These are phyloP conservation scores for Amphibalanus amphitrite DNA, from an alignment of 1,140 invertebrate genomes.

Conservation along the genomic window DNA sequence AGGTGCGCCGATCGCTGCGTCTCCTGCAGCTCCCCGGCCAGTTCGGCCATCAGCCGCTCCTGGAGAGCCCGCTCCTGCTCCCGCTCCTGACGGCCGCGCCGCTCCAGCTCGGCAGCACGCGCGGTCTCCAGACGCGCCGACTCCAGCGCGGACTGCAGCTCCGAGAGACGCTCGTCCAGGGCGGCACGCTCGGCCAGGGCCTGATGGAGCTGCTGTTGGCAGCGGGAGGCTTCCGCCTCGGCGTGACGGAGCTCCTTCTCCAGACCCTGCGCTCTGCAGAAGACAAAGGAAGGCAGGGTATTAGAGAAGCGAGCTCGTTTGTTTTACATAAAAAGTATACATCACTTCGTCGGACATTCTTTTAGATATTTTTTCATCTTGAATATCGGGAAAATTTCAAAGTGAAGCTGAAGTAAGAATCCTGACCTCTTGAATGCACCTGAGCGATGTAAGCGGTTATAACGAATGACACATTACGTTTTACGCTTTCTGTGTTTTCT, in stretches of 20 bases:
- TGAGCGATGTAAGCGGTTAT: too few relatives aligned
- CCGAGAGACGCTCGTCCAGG: not conserved
- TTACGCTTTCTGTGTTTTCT: too few relatives aligned
- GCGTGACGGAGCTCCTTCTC: conserved; percentile 58
- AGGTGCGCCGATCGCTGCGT: conserved; percentile 48
- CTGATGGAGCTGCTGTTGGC: conserved; percentile 21
- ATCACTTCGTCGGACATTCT: too few relatives aligned
- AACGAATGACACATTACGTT: too few relatives aligned
- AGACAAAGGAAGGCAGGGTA: too few relatives aligned
- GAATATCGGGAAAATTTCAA: too few relatives aligned
- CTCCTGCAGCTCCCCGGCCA: conserved; percentile 39
- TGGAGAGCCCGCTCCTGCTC: conserved; percentile 24
- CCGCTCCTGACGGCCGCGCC: not conserved
- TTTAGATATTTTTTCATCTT: too few relatives aligned
- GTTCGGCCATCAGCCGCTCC: conserved; percentile 26
- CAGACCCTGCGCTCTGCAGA: conserved; percentile 44
- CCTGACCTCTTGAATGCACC: too few relatives aligned
- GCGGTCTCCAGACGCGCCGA: not conserved
- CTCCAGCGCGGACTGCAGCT: not conserved
- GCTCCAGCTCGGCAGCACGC: not conserved
- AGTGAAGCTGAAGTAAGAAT: too few relatives aligned
- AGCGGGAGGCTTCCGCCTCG: conserved; percentile 48
- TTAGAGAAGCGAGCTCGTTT: too few relatives aligned
- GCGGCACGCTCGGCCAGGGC: not conserved
- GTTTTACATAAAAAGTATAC: too few relatives aligned